Evolutionary conservation across 2,113 vertebrate genomes (phyloP).

Genomic region (Scophthalmus maximus): DNA sequence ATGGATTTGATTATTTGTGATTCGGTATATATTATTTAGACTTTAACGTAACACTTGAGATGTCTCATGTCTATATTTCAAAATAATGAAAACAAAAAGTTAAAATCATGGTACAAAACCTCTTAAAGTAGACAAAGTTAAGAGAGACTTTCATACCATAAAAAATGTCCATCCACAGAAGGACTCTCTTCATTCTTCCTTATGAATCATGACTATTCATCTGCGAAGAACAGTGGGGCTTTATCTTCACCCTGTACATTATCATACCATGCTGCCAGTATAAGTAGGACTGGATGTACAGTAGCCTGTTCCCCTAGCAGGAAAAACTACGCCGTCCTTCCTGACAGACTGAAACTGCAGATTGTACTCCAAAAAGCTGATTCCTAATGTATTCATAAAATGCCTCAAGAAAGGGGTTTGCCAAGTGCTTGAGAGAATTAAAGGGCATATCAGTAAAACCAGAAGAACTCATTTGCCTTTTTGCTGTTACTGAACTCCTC

Average conservation of each 20-base stretch:
- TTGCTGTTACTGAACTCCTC: conserved; percentile 13
- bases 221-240: conserved; percentile 62
- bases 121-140: neutral
- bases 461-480: neutral
- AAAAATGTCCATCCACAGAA: conserved; percentile 29
- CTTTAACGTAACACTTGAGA: neutral
- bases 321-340: conserved; percentile 9
- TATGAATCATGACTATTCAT: conserved; percentile 73
- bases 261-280: conserved; percentile 46
- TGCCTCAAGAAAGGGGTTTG: neutral
- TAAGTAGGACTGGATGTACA: conserved; percentile 45
- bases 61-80: neutral
- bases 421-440: neutral
- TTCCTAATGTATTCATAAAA: neutral
- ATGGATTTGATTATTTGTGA: no score
- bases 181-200: conserved; percentile 42
- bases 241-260: conserved; percentile 66
- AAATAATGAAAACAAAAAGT: no score
- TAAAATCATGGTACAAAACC: neutral
- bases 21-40: no score
- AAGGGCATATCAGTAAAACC: neutral
- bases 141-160: conserved; percentile 11
- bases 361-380: neutral
- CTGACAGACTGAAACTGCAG: neutral
- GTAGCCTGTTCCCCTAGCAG: conserved; percentile 11